Evolutionary conservation across 2,113 vertebrate species (phyloP).

Genomic region (Aleadryas rufinucha): DNA sequence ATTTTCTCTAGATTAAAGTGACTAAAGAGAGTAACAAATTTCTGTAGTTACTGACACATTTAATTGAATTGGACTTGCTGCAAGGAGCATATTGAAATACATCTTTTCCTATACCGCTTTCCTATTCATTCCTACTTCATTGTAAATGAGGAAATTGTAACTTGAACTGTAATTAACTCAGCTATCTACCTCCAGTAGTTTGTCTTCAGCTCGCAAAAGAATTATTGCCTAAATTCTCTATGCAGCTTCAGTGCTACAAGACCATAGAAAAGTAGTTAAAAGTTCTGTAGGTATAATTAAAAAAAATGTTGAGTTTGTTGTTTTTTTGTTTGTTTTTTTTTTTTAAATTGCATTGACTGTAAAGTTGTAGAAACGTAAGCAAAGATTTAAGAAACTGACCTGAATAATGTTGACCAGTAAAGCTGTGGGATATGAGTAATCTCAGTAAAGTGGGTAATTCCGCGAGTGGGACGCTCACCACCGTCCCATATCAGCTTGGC

Average conservation of each 20-base stretch:
- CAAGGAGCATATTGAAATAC: rapidly evolving
- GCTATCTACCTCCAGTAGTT: neutral
- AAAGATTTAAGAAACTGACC: neutral
- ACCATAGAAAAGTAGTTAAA: neutral
- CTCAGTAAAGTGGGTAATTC: neutral
- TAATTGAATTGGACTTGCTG: neutral
- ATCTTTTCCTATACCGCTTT: rapidly evolving
- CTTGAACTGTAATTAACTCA: neutral
- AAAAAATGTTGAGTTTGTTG: too few relatives aligned
- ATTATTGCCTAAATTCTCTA: neutral
- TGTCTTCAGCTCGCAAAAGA: neutral
- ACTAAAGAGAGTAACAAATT: neutral
- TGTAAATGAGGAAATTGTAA: neutral
- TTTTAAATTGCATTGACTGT: neutral
- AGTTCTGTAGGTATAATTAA: neutral
- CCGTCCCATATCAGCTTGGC: rapidly evolving
- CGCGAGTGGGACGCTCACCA: rapidly evolving
- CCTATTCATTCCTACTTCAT: neutral
- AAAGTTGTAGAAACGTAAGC: neutral
- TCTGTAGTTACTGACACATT: rapidly evolving
- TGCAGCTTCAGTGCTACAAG: neutral
- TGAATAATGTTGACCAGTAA: neutral
- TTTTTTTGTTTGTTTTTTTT: neutral
- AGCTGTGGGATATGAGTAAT: neutral
- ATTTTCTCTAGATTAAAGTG: too few relatives aligned